phyloP scores from a whole-genome alignment of 2,888 invertebrate species.

The Parthenolecanium corni region DNA sequence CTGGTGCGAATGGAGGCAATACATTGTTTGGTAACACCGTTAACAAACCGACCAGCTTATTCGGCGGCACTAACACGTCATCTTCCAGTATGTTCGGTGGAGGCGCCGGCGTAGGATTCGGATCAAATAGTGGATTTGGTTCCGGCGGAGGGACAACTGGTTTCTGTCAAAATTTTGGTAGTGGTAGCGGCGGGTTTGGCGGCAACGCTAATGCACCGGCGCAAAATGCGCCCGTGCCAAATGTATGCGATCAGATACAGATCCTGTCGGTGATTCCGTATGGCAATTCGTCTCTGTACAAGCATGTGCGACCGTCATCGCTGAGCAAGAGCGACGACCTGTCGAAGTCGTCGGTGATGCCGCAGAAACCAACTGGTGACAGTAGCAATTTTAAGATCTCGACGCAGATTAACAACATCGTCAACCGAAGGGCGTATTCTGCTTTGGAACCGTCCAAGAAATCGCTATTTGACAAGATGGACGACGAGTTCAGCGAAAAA shows the following conservation, averaged over 20 bases:
- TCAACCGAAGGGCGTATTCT: slow-evolving; percentile 5
- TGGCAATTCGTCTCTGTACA: slow-evolving; percentile 75
- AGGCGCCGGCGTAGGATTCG: slow-evolving; percentile 12
- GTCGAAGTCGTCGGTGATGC: slow-evolving; percentile 44
- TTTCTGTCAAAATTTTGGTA: slow-evolving; percentile 5
- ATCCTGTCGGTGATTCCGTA: slow-evolving; percentile 70
- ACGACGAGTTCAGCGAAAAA: slow-evolving; percentile 8
- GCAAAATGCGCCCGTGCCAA: slow-evolving; percentile 39
- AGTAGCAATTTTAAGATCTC: slow-evolving; percentile 12
- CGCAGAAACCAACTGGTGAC: slow-evolving; percentile 12
- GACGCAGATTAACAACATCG: slow-evolving; percentile 18
- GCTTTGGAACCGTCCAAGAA: slow-evolving; percentile 16
- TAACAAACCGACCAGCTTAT: slow-evolving; percentile 38
- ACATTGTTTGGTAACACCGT: slow-evolving; percentile 37
- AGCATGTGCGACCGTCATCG: slow-evolving; percentile 42
- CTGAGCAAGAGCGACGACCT: slow-evolving; percentile 50
- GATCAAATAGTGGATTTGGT: slow-evolving; percentile 18
- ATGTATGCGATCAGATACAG: slow-evolving; percentile 53
- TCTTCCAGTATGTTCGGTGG: slow-evolving; percentile 3
- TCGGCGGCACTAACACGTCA: not conserved
- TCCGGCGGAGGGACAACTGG: not conserved
- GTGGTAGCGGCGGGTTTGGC: not conserved
- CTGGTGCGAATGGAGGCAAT: not conserved
- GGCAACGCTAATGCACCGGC: slow-evolving; percentile 15
- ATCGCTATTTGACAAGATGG: slow-evolving; percentile 14